These are phyloP conservation scores for Octopus sinensis DNA, from an alignment of 1,140 invertebrate species.

Conservation along the genomic window DNA sequence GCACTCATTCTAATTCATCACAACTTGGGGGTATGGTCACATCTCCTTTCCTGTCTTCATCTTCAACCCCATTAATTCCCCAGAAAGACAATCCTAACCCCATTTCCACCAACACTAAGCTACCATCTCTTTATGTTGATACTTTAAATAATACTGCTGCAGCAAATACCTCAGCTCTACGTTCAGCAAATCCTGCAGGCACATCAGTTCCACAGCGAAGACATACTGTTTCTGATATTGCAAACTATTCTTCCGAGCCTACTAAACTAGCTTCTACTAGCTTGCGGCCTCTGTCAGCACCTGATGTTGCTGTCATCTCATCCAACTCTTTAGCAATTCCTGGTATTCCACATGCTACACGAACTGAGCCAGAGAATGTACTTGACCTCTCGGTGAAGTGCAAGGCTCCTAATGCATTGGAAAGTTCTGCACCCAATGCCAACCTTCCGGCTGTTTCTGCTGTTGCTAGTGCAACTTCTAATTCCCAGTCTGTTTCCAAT, in stretches of 20 bases:
- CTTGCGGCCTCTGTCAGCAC: conserved; percentile 1
- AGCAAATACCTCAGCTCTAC: too few relatives aligned
- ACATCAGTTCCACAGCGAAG: conserved; percentile 4
- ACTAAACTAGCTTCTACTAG: neutral
- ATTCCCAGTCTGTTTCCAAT: neutral
- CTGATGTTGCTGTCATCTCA: neutral
- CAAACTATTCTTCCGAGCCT: conserved; percentile 9
- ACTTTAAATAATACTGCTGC: too few relatives aligned
- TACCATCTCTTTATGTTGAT: too few relatives aligned
- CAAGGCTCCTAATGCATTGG: conserved; percentile 1
- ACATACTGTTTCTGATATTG: conserved; percentile 12
- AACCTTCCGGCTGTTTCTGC: neutral
- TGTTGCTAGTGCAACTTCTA: neutral
- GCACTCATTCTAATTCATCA: conserved; percentile 10
- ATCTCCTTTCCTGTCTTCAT: neutral
- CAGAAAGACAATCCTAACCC: neutral
- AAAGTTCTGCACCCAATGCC: neutral
- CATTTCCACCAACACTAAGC: too few relatives aligned
- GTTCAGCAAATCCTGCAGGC: neutral
- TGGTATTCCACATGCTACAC: neutral
- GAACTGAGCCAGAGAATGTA: neutral
- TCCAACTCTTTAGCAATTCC: neutral
- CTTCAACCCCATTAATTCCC: neutral
- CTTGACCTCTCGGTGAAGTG: conserved; percentile 23
- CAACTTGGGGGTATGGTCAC: neutral